phyloP scores from a whole-genome alignment of 2,797 vertebrate genomes.

The Clarias pachynema region DNA sequence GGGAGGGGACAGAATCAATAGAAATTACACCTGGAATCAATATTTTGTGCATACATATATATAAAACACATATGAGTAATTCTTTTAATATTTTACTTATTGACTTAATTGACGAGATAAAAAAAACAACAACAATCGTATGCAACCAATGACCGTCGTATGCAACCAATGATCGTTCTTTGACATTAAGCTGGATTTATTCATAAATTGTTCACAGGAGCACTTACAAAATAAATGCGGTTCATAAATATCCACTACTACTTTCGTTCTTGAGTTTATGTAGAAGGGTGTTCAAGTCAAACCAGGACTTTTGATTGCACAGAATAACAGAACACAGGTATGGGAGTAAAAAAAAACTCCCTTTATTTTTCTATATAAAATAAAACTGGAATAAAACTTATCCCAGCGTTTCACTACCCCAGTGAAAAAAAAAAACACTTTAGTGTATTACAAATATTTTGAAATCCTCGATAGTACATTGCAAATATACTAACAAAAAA shows the following conservation, averaged over 20 bases:
- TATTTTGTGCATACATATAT: background rate
- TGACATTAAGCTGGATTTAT: background rate
- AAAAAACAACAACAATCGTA: background rate
- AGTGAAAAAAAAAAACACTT: too few species aligned
- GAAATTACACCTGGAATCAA: conserved; percentile 20
- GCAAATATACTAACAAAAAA: too few species aligned
- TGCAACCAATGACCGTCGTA: too few species aligned
- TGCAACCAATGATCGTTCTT: background rate
- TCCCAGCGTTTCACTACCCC: too few species aligned
- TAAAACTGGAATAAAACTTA: too few species aligned
- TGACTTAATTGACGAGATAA: background rate
- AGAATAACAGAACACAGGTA: too few species aligned
- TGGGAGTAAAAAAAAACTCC: too few species aligned
- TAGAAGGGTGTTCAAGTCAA: background rate
- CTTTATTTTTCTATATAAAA: too few species aligned
- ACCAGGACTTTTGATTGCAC: too few species aligned
- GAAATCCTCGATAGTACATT: too few species aligned
- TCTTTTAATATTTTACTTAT: background rate
- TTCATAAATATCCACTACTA: background rate
- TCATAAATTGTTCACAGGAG: background rate
- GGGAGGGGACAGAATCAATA: background rate
- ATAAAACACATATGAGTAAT: background rate
- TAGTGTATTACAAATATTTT: too few species aligned
- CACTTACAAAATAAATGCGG: background rate
- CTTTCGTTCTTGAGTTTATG: background rate